Evolutionary conservation across 2,888 invertebrate species (phyloP).

Genomic region (Phalera bucephala): DNA sequence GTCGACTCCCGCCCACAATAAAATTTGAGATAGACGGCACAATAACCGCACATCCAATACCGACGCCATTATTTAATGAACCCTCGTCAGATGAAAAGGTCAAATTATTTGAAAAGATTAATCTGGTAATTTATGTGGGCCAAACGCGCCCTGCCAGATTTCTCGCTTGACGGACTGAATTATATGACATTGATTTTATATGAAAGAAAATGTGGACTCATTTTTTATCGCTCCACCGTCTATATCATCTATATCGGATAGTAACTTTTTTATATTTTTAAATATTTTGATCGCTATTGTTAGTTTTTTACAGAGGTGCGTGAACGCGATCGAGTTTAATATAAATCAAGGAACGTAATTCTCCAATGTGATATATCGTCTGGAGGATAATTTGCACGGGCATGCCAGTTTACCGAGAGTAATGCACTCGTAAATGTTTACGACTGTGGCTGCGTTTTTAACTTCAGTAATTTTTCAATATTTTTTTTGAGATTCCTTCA

Average conservation of each 20-base stretch:
- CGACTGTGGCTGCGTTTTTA: constrained; percentile 62
- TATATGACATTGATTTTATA: constrained; percentile 66
- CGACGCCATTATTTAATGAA: constrained; percentile 80
- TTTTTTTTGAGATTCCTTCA: constrained; percentile 55
- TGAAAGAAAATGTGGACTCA: constrained; percentile 32
- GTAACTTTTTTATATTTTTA: constrained; percentile 22
- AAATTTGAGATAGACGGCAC: constrained; percentile 79
- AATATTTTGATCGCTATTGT: constrained; percentile 44
- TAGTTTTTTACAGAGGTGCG: constrained; percentile 17
- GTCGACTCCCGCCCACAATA: constrained; percentile 60
- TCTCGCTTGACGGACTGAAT: constrained; percentile 63
- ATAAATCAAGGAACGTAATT: constrained; percentile 36
- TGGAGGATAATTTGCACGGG: constrained; percentile 59
- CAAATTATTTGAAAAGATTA: constrained; percentile 83
- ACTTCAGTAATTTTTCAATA: constrained; percentile 66
- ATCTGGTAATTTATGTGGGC: constrained; percentile 79
- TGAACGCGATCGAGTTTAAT: constrained; percentile 19
- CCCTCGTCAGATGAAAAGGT: constrained; percentile 82
- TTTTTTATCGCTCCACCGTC: constrained; percentile 17
- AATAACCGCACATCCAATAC: constrained; percentile 77
- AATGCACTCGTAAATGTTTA: constrained; percentile 81
- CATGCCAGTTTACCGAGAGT: constrained; percentile 65
- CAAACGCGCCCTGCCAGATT: constrained; percentile 69
- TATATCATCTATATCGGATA: constrained; percentile 6
- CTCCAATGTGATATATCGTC: constrained; percentile 42